Base-by-base conservation (phyloP, 1,140 invertebrate species). In the Procambarus virginalis region DNA sequence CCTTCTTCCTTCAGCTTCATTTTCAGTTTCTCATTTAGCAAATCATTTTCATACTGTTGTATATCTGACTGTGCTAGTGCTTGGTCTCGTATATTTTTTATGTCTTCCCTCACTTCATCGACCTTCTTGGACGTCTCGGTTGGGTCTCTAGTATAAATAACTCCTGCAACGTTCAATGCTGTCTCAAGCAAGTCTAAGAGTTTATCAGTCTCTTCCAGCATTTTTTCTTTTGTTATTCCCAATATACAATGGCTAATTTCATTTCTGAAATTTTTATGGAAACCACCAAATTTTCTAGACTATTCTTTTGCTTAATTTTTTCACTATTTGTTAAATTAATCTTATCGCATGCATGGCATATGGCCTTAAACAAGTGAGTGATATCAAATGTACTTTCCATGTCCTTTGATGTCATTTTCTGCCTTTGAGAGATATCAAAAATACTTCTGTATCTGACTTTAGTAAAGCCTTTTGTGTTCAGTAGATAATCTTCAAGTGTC, bases 321-420 rank as follows among this genome's bases (percentile, higher is more conserved):
- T 55, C 48, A 12, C 2, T 5, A 9, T 76, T 58, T 34, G 34
- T 34, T 34, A 34, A 34, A 34, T 34, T 34, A 34, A 85, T 9
- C 34, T 76, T 75, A 55, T 34, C 70, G 76, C 70, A 51, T 9
- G 70, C 55, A 76, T 85, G 70, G 3, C 2, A n/a, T 9, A 85
- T 85, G 6, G 68, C 17, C 2, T 55, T 76, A 34, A 22, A 48
- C 51, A 85, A 85, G 10, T 51, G 48, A 9, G 34, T 55, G n/a
- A 85, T n/a, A 51, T 85, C 83, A 76, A 85, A 85, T n/a, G n/a
- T 51, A 34, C 70, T 58, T 75, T 84, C 82, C 34, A 76, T 5
- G 34, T 0, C 10, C 45, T 58, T 85, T 34, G 70, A 64, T 5
- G 70, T 70, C 83, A 85, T 77, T 22, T 76, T 51, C 22, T 85